phyloP scores from a whole-genome alignment of 1,140 invertebrate species.

The Antheraea mylitta region DNA sequence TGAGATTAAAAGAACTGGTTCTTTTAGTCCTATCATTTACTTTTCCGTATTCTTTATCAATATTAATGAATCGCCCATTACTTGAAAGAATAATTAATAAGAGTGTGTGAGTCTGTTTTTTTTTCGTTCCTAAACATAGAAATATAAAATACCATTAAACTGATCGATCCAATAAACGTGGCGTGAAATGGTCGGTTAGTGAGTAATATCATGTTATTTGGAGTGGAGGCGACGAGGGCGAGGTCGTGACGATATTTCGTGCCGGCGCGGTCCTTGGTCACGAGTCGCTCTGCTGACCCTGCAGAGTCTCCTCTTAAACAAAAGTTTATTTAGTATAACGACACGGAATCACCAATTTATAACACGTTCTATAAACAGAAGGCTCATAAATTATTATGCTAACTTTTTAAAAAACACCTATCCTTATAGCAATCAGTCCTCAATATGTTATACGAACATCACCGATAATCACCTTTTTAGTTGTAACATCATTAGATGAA shows the following conservation, averaged over 20 bases:
- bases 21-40: too few species aligned
- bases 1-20: too few species aligned
- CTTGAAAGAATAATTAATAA: too few species aligned
- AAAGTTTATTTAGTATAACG: constrained; percentile 2
- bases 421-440: neutral
- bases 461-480: too few species aligned
- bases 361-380: too few species aligned
- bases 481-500: too few species aligned
- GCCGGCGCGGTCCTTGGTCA: constrained; percentile 51
- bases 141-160: constrained; percentile 29
- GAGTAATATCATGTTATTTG: constrained; percentile 75
- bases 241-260: constrained; percentile 46
- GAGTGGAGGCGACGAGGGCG: constrained; percentile 58
- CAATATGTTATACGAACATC: too few species aligned
- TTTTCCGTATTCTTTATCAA: too few species aligned
- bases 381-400: too few species aligned
- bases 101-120: too few species aligned
- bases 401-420: too few species aligned
- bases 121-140: constrained; percentile 8
- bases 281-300: constrained; percentile 73
- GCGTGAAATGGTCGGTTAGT: constrained; percentile 75
- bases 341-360: neutral
- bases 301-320: constrained; percentile 32
- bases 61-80: too few species aligned
- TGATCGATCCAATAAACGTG: constrained; percentile 55